Conservation (phyloP, 2,797 vertebrate genomes). For the Argyrosomus regius region DNA sequence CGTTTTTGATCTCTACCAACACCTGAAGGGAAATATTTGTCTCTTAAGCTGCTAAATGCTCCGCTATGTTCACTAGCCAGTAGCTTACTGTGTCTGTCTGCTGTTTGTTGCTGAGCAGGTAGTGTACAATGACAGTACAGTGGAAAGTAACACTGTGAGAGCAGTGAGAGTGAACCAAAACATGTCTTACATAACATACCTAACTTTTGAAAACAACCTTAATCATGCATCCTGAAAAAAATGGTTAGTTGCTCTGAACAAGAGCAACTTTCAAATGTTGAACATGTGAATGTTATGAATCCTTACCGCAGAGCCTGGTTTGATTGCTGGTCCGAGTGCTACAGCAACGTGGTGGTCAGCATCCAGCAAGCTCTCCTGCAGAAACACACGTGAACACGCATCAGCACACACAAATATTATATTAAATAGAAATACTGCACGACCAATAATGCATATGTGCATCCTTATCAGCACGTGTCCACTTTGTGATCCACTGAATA, state of each 20-base stretch:
- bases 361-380: slow-evolving; percentile 93
- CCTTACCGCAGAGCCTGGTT: slow-evolving; percentile 55
- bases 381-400: slow-evolving; percentile 33
- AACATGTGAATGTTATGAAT: background rate
- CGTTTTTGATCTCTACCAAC: background rate
- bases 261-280: background rate
- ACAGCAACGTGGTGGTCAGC: slow-evolving; percentile 93
- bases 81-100: background rate
- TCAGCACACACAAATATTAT: background rate
- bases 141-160: too few relatives aligned
- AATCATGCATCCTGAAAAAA: background rate
- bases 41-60: background rate
- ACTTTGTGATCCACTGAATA: background rate
- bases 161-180: too few relatives aligned
- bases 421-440: background rate
- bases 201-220: background rate
- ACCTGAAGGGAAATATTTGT: background rate
- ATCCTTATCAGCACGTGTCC: slow-evolving; percentile 7
- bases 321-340: slow-evolving; percentile 86
- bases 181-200: background rate
- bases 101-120: background rate
- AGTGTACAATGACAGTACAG: background rate
- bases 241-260: background rate
- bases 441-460: background rate
- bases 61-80: background rate